Evolutionary conservation across 1,140 invertebrate genomes (phyloP).

Genomic region (Trichogramma pretiosum): DNA sequence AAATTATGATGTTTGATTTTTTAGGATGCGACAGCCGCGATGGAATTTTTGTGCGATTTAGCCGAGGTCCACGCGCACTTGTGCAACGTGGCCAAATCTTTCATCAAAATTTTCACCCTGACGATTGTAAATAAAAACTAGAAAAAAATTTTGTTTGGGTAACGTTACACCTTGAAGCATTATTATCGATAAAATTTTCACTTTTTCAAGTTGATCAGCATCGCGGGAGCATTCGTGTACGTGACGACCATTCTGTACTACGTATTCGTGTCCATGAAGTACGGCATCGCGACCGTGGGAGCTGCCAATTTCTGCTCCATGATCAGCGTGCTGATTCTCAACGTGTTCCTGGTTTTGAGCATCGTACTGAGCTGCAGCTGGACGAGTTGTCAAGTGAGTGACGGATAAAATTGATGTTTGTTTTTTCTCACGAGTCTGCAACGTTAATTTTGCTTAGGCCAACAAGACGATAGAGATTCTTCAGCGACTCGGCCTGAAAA

Average conservation of each 20-base stretch:
- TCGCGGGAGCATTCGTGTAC: neutral
- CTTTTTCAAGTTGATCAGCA: neutral
- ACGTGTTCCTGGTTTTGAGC: neutral
- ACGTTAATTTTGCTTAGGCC: neutral
- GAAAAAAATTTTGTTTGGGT: neutral
- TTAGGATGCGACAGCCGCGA: too few species aligned
- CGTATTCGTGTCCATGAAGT: neutral
- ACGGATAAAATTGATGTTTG: neutral
- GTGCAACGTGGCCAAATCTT: neutral
- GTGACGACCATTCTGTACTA: neutral
- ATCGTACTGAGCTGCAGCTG: slow-evolving; percentile 4
- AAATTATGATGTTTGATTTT: neutral
- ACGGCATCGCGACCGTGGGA: neutral
- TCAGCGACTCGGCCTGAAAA: neutral
- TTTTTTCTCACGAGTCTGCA: neutral
- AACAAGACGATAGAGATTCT: neutral
- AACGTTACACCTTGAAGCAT: too few species aligned
- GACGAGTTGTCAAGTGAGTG: slow-evolving; percentile 1
- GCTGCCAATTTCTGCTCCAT: neutral
- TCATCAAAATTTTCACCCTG: neutral
- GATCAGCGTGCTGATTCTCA: neutral
- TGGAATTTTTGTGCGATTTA: neutral
- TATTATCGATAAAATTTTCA: too few species aligned
- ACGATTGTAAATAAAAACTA: neutral
- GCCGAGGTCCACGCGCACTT: slow-evolving; percentile 1